Percentiles rank a stretch among this genome's conserved stretches.
These are phyloP conservation scores for Bradypodion ventrale DNA, from an alignment of 2,797 vertebrate genomes.

Conservation along the genomic window DNA sequence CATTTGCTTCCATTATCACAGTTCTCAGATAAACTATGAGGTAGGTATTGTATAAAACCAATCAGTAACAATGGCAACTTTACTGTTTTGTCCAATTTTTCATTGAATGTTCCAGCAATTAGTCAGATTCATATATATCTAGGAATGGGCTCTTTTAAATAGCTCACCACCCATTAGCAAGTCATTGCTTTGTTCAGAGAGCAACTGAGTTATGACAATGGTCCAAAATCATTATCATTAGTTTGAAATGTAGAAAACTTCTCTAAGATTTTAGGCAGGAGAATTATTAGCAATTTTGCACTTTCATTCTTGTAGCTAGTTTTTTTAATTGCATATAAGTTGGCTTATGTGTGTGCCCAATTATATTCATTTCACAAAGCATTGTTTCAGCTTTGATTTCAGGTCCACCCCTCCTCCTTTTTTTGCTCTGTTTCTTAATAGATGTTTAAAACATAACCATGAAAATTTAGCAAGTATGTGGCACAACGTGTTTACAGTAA, in stretches of 20 bases:
- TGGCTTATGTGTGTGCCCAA: neutral
- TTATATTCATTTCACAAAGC: slow-evolving; percentile 36
- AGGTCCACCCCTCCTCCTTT: slow-evolving; percentile 13
- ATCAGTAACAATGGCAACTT: neutral
- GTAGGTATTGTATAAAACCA: neutral
- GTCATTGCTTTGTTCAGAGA: neutral
- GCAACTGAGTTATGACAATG: neutral
- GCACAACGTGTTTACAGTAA: slow-evolving; percentile 23
- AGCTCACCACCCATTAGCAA: neutral
- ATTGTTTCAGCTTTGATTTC: slow-evolving; percentile 28
- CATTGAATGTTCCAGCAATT: neutral
- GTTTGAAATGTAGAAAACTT: neutral
- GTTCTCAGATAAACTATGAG: neutral
- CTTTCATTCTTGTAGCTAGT: accelerated
- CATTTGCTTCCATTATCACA: neutral
- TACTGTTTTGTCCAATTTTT: neutral
- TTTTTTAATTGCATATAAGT: accelerated
- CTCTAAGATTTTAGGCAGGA: neutral
- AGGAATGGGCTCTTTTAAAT: neutral
- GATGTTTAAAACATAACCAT: slow-evolving; percentile 39
- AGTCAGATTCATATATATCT: neutral
- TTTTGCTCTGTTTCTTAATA: slow-evolving; percentile 46
- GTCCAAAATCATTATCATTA: neutral
- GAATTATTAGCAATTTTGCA: neutral
- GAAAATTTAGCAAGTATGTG: slow-evolving; percentile 12